Evolutionary conservation across 2,113 vertebrate genomes (phyloP), one percentile per base, ranked within the genome.

Genomic region (Tychaedon coryphoeus): DNA sequence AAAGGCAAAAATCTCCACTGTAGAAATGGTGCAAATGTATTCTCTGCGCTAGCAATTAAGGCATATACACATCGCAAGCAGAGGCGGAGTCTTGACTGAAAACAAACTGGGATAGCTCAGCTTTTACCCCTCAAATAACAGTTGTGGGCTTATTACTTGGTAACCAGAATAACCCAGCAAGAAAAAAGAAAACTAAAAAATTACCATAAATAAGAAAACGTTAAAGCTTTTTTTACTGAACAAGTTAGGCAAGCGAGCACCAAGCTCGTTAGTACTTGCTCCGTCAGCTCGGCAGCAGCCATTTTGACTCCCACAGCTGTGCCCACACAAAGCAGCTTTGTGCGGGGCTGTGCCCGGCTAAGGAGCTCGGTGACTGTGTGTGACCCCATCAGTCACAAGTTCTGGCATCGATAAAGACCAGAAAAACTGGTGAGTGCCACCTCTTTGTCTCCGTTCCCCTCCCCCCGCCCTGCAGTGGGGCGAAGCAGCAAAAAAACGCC

Each of bases 301-400:
- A 97, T 97, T 97, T 97, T 94, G 56, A 74, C 69, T 88, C 43
- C 40, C 87, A 34, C 67, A 94, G 85, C 82, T 70, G 51, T 5
- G 31, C 18, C 28, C 51, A 73, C 75, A 95, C 88, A 94, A 83
- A 86, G 69, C 67, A 67, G 78, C 76, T 71, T n/a, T 93, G 72
- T 81, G 72, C 36, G 5, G 19, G 20, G 79, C 67, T 14, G 1
- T 5, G 34, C 33, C 25, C 2, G 4, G 29, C 38, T 25, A 25
- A 69, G 33, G 25, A 75, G 61, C 73, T 60, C 14, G 0, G n/a
- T 9, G 9, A 13, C 60, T 57, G 12, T 4, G n/a, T 14, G 34
- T 50, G 72, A 90, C 42, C 51, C 36, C 48, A 57, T 36, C 45
- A 20, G n/a, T 5, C 29, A 66, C 12, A 66, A 28, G 48, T 74